phyloP scores from a whole-genome alignment of 2,113 vertebrate species.

The Clinocottus analis region DNA sequence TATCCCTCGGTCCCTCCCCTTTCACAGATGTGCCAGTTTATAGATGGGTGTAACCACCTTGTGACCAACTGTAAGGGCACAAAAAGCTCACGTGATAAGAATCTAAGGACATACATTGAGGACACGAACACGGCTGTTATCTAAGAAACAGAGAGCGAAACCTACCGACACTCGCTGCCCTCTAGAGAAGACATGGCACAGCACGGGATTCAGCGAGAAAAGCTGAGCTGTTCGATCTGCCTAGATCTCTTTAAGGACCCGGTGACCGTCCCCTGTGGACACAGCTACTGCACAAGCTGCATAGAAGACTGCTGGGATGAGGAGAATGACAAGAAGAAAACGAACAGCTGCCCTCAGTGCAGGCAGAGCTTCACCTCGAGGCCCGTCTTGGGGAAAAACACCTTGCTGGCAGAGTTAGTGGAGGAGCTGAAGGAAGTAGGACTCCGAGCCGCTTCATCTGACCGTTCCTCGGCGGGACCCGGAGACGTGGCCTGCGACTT shows the following conservation, averaged over 20 bases:
- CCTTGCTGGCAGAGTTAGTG: slow-evolving; percentile 25
- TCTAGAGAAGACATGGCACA: slow-evolving; percentile 19
- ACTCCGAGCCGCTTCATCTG: neutral
- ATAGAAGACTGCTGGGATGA: slow-evolving; percentile 21
- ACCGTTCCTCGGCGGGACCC: slow-evolving; percentile 11
- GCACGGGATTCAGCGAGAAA: neutral
- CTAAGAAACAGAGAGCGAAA: neutral
- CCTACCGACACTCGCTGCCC: neutral
- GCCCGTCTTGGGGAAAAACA: slow-evolving; percentile 35
- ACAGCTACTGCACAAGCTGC: slow-evolving; percentile 34
- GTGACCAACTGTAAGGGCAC: neutral
- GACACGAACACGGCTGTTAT: neutral
- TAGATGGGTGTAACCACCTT: neutral
- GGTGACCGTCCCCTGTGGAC: too few relatives aligned
- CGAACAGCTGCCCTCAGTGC: slow-evolving; percentile 37
- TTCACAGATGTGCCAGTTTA: neutral
- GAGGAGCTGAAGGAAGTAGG: neutral
- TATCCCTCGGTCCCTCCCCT: neutral
- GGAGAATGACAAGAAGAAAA: too few relatives aligned
- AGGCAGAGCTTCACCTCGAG: slow-evolving; percentile 16
- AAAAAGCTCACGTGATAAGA: fast-evolving
- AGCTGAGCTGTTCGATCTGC: slow-evolving; percentile 17
- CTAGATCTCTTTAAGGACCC: slow-evolving; percentile 6
- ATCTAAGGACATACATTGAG: neutral
- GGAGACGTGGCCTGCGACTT: slow-evolving; percentile 38